Percentiles rank a stretch among this genome's conserved stretches.
Evolutionary conservation across 2,888 invertebrate species (phyloP).

Genomic region (Agrochola macilenta): DNA sequence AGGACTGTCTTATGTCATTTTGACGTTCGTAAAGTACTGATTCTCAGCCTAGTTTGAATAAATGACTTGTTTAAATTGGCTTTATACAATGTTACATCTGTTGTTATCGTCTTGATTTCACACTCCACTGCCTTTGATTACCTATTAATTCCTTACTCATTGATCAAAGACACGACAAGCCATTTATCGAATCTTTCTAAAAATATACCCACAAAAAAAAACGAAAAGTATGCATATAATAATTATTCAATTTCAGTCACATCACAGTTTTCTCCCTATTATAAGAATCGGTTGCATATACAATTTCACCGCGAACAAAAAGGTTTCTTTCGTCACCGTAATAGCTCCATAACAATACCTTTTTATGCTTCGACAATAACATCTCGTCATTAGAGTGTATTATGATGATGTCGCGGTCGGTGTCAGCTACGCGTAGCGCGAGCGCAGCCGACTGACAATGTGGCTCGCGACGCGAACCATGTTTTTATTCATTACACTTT

Average conservation of each 20-base stretch:
- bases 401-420: constrained; percentile 59
- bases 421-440: constrained; percentile 44
- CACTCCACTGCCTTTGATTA: neutral
- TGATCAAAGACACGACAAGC: neutral
- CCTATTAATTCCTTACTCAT: neutral
- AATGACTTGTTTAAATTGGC: neutral
- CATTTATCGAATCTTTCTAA: neutral
- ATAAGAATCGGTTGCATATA: constrained; percentile 30
- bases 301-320: constrained; percentile 57
- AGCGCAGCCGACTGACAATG: constrained; percentile 68
- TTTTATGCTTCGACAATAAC: constrained; percentile 62
- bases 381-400: constrained; percentile 57
- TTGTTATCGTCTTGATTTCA: neutral
- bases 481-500: constrained; percentile 77
- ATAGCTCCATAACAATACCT: constrained; percentile 59
- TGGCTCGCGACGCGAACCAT: constrained; percentile 63
- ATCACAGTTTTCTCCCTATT: constrained; percentile 33
- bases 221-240: neutral
- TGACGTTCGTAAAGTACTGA: no score
- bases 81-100: neutral
- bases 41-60: no score
- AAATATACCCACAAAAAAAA: neutral
- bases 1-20: no score
- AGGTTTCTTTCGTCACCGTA: constrained; percentile 50
- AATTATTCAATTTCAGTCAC: neutral